Percentiles rank a stretch among this genome's conserved stretches.
Conservation (phyloP, 1,140 invertebrate genomes). For the Cepaea nemoralis region DNA sequence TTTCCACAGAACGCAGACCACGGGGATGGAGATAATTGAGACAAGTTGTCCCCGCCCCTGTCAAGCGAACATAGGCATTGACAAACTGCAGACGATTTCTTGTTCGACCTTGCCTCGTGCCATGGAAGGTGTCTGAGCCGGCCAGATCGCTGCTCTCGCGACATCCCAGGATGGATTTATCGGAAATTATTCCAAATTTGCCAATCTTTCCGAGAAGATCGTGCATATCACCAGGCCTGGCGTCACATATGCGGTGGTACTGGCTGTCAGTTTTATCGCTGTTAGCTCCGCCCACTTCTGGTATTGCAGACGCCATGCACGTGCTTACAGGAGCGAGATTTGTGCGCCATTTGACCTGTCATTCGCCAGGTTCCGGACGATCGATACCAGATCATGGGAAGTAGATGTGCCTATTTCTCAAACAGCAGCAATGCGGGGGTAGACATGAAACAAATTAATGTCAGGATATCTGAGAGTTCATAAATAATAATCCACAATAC, state of each 20-base stretch:
- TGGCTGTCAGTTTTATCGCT: slow-evolving; percentile 19
- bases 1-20: not conserved
- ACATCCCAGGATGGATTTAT: slow-evolving; percentile 31
- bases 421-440: too few relatives aligned
- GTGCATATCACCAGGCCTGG: not conserved
- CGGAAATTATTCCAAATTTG: slow-evolving; percentile 31
- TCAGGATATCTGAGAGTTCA: too few relatives aligned
- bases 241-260: not conserved
- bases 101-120: slow-evolving; percentile 9
- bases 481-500: too few relatives aligned
- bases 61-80: slow-evolving; percentile 19
- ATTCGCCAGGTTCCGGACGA: not conserved
- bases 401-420: not conserved
- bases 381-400: not conserved
- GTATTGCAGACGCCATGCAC: slow-evolving; percentile 22
- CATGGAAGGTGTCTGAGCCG: not conserved
- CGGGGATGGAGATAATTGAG: not conserved
- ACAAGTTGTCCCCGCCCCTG: slow-evolving; percentile 30
- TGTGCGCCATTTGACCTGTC: not conserved
- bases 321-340: not conserved
- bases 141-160: not conserved
- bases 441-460: too few relatives aligned
- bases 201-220: slow-evolving; percentile 6
- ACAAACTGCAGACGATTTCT: slow-evolving; percentile 37
- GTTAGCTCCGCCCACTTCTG: slow-evolving; percentile 25